Conservation (phyloP, 2,113 vertebrate genomes). For the Pao palembangensis region DNA sequence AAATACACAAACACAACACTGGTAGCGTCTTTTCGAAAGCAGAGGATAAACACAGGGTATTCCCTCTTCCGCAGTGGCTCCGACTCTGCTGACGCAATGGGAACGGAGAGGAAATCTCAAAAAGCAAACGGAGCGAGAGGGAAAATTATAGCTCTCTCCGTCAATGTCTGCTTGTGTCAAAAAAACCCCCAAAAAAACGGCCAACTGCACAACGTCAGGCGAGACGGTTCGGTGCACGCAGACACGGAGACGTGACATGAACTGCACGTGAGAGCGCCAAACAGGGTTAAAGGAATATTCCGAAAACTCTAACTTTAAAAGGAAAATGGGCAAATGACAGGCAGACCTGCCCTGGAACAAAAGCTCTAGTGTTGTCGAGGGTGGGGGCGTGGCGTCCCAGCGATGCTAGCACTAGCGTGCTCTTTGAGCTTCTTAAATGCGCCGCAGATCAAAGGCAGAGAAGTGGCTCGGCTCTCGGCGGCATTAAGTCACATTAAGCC, state of each 20-base stretch:
- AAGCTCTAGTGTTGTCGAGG: neutral
- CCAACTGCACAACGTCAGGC: conserved; percentile 47
- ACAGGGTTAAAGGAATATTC: neutral
- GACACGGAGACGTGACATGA: conserved; percentile 48
- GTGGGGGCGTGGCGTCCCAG: conserved; percentile 33
- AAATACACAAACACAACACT: conserved; percentile 8
- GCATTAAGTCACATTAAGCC: conserved; percentile 67
- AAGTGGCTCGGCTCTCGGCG: conserved; percentile 55
- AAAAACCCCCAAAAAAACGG: conserved; percentile 51
- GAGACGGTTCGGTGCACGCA: conserved; percentile 29
- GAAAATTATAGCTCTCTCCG: conserved; percentile 66
- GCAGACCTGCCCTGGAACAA: too few species aligned
- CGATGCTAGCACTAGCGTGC: conserved; percentile 36
- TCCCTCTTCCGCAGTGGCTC: conserved; percentile 55
- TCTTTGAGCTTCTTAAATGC: conserved; percentile 53
- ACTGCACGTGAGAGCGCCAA: conserved; percentile 32
- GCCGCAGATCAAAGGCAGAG: conserved; percentile 61
- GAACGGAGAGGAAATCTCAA: conserved; percentile 54
- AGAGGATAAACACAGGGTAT: conserved; percentile 49
- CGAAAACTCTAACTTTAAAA: too few species aligned
- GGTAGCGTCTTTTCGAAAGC: conserved; percentile 10
- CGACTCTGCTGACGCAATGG: conserved; percentile 50
- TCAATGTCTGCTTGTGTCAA: conserved; percentile 65
- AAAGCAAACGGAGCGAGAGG: conserved; percentile 39
- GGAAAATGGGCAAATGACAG: too few species aligned